Conservation (phyloP, 2,797 vertebrate genomes). For the Aphelocoma californica region DNA sequence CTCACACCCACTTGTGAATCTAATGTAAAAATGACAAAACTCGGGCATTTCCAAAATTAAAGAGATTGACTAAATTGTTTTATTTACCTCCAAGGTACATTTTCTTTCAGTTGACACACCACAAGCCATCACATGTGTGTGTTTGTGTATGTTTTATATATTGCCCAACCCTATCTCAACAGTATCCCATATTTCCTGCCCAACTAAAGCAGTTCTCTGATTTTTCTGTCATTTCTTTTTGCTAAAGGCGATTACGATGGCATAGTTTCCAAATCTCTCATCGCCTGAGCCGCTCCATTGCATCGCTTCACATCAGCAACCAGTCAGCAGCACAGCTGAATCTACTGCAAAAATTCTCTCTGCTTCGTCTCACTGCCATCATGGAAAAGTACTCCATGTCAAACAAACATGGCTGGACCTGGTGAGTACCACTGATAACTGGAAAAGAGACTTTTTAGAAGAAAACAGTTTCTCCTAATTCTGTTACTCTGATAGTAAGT, state of each 20-base stretch:
- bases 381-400: constrained; percentile 98
- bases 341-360: constrained; percentile 92
- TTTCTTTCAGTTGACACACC: not conserved
- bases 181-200: not conserved
- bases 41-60: not conserved
- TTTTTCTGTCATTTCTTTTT: not conserved
- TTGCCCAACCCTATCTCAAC: not conserved
- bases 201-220: not conserved
- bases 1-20: not conserved
- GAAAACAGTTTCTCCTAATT: not conserved
- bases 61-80: not conserved
- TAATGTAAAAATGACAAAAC: not conserved
- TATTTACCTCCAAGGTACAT: not conserved
- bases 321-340: constrained; percentile 93
- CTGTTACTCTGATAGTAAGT: not conserved
- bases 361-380: constrained; percentile 93
- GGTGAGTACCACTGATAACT: constrained; percentile 76
- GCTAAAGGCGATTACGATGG: constrained; percentile 87
- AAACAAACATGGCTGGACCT: constrained; percentile 97
- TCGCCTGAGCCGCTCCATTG: constrained; percentile 83
- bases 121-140: not conserved
- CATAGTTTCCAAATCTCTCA: constrained; percentile 95
- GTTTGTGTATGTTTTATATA: not conserved
- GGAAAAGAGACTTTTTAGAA: not conserved
- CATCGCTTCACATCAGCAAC: constrained; percentile 90